Evolutionary conservation across 2,888 invertebrate genomes (phyloP).

Genomic region (Drosophila fungiperda): DNA sequence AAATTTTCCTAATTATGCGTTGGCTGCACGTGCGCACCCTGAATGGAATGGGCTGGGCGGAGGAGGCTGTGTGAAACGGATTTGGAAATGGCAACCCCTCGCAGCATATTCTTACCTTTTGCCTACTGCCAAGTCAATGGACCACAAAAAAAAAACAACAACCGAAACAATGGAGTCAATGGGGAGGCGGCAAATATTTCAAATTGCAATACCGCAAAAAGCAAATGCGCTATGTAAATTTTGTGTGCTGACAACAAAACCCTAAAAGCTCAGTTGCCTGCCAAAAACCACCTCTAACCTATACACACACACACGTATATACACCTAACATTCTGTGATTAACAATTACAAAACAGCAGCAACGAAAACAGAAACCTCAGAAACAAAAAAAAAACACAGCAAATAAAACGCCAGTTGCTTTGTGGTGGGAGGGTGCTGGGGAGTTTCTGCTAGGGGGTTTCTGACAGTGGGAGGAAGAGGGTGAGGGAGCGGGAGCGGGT

Average conservation of each 20-base stretch:
- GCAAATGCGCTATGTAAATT: constrained; percentile 53
- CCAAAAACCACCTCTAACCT: not conserved
- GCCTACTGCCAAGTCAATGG: constrained; percentile 54
- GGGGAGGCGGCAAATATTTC: constrained; percentile 33
- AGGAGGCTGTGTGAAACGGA: constrained; percentile 17
- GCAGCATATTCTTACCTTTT: not conserved
- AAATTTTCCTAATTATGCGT: constrained; percentile 75
- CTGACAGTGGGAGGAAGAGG: not conserved
- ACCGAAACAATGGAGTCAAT: constrained; percentile 16
- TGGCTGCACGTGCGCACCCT: constrained; percentile 66
- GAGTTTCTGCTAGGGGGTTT: not conserved
- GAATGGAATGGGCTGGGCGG: constrained; percentile 2
- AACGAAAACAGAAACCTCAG: constrained; percentile 49
- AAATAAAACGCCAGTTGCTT: constrained; percentile 39
- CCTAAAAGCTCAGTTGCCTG: constrained; percentile 12
- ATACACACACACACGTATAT: constrained; percentile 12
- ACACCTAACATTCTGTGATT: constrained; percentile 68
- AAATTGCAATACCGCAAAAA: constrained; percentile 18
- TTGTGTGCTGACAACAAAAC: constrained; percentile 31
- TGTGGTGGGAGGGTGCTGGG: not conserved
- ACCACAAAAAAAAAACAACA: constrained; percentile 57
- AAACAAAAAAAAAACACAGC: constrained; percentile 30
- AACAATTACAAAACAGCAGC: constrained; percentile 72
- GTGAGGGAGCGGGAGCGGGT: not conserved
- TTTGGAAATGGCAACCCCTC: constrained; percentile 40